Percentiles rank a stretch among this genome's conserved stretches.
These are phyloP conservation scores for Andricus quercusramuli DNA, from an alignment of 2,888 invertebrate genomes.

Conservation along the genomic window DNA sequence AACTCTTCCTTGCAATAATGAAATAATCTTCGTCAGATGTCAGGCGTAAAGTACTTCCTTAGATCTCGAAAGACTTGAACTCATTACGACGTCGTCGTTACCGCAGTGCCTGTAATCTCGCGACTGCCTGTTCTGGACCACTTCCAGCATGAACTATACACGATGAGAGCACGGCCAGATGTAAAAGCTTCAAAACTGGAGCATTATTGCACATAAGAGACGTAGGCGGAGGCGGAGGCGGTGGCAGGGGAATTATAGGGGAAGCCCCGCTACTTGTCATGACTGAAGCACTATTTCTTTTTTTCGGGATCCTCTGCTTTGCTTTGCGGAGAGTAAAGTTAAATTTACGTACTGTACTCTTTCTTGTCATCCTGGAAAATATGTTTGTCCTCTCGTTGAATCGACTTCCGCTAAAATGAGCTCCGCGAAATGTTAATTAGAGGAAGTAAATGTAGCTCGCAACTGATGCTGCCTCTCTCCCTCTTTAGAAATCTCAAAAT, in stretches of 20 bases:
- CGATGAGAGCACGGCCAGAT: slow-evolving; percentile 29
- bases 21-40: slow-evolving; percentile 4
- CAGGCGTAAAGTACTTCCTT: slow-evolving; percentile 28
- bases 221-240: background rate
- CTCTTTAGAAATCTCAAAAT: background rate
- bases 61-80: slow-evolving; percentile 18
- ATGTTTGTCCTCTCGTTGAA: slow-evolving; percentile 24
- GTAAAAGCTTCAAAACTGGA: slow-evolving; percentile 36
- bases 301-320: background rate
- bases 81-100: slow-evolving; percentile 34
- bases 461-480: background rate
- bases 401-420: slow-evolving; percentile 8
- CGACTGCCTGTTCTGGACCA: slow-evolving; percentile 38
- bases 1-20: background rate
- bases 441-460: slow-evolving; percentile 19
- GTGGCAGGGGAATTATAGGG: background rate
- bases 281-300: slow-evolving; percentile 22
- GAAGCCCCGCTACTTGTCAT: slow-evolving; percentile 24
- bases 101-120: slow-evolving; percentile 14
- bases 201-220: slow-evolving; percentile 17
- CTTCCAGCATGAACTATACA: slow-evolving; percentile 26
- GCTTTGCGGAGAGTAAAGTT: slow-evolving; percentile 8
- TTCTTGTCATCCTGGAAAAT: slow-evolving; percentile 29
- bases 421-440: slow-evolving; percentile 13
- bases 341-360: slow-evolving; percentile 15